Evolutionary conservation across 1,140 invertebrate species (phyloP).

Genomic region (Philopotamus ludificatus): DNA sequence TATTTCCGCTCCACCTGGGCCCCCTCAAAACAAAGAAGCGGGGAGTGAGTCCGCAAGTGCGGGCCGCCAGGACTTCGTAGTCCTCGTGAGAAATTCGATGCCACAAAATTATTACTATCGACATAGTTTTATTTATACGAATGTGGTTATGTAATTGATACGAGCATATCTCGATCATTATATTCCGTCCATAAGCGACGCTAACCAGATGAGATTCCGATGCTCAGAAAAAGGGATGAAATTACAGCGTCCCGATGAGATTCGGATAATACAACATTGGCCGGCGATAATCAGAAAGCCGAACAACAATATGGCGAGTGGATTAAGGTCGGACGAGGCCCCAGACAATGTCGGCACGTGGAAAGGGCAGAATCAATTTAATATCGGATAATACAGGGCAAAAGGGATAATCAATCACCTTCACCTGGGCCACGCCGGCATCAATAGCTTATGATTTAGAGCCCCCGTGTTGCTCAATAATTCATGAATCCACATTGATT

Average conservation of each 20-base stretch:
- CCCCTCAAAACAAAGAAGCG: neutral
- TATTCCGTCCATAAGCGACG: no score
- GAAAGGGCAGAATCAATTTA: neutral
- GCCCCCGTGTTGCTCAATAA: neutral
- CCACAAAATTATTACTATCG: no score
- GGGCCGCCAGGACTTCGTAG: neutral
- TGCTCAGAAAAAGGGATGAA: no score
- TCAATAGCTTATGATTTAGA: neutral
- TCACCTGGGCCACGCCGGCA: neutral
- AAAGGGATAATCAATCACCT: neutral
- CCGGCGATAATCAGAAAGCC: no score
- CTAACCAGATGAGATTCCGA: no score
- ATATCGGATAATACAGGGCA: neutral
- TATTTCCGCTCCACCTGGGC: neutral
- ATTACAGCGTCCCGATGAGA: no score
- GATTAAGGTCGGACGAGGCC: neutral
- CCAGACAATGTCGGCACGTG: neutral
- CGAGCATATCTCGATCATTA: no score
- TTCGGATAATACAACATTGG: no score
- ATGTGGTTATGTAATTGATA: neutral
- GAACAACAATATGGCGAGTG: no score
- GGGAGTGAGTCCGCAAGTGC: neutral
- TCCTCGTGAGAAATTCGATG: neutral
- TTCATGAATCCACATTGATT: neutral
- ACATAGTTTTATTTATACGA: neutral